Evolutionary conservation across 92 coral and sea anemone species (phyloP), one percentile per base, ranked within the genome.

Genomic region (Blastomussa wellsi): DNA sequence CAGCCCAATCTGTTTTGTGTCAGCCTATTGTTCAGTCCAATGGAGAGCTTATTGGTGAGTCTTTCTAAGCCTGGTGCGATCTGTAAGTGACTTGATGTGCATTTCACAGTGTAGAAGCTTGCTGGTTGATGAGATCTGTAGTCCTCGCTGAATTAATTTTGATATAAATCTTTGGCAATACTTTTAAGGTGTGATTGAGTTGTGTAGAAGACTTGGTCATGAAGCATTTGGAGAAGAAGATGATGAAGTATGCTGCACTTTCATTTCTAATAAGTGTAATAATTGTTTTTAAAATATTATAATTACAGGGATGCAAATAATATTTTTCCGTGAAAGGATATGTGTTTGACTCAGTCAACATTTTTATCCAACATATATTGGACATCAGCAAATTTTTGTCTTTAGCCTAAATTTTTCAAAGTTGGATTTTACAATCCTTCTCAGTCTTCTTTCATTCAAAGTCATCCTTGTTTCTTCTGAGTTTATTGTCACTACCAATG

Each of bases 211-310:
- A 76, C 97, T 97, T 49, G 98, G 98, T 8, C 97, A 91, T 78
- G 99, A 97, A 72, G 97, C 99, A 24, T 97, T 97, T 88, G 98
- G 90, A 49, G 99, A 97, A 81, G 99, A 97, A 77, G 99, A 97
- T 80, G 99, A 97, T 44, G 99, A 97, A 85, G 98, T 92, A 86
- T 16, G 59, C 24, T 44, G 38, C 79, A 42, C 79, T 42, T 22
- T 22, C 52, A 57, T 48, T 74, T 8, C 0, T 39, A 39, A 39
- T 39, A 48, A 48, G 5, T 1, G 11, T 51, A 51, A 51, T 51
- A 51, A 51, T 51, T 13, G 1, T 51, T 0, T 3, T 44, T 44
- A 8, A 44, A 41, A 41, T 41, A n/a, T n/a, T n/a, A n/a, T n/a
- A n/a, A n/a, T n/a, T n/a, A n/a, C n/a, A n/a, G n/a, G n/a, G n/a